These are phyloP conservation scores for Tamias sibiricus DNA, from an alignment of 2,113 vertebrate species.

Conservation along the genomic window DNA sequence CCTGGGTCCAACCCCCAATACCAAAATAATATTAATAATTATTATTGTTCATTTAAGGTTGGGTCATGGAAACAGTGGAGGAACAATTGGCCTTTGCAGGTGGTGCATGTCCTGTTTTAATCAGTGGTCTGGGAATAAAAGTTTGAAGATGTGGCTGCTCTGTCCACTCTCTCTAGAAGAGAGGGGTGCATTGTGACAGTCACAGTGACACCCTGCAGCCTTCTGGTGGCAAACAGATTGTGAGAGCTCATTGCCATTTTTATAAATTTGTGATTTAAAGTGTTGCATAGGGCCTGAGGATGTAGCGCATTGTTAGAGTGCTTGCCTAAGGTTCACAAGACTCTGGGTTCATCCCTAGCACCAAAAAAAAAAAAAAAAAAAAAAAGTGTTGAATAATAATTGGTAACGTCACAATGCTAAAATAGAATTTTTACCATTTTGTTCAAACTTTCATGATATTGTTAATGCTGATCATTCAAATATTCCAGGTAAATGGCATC, in stretches of 20 bases:
- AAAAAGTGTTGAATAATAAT: background rate
- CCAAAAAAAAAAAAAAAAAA: too few species aligned
- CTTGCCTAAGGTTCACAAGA: background rate
- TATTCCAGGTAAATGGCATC: background rate
- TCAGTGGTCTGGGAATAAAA: background rate
- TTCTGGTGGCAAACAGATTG: background rate
- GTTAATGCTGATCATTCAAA: background rate
- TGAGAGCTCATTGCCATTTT: background rate
- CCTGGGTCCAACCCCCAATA: too few species aligned
- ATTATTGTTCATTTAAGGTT: background rate
- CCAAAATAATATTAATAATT: background rate
- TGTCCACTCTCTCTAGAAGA: rapidly evolving
- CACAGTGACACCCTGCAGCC: rapidly evolving
- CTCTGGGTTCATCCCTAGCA: background rate
- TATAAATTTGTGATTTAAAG: background rate
- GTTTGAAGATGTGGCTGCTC: background rate
- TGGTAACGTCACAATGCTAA: background rate
- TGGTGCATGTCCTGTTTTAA: background rate
- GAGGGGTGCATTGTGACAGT: background rate
- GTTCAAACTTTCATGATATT: background rate
- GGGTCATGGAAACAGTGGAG: background rate
- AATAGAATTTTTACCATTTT: background rate
- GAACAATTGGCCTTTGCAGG: background rate
- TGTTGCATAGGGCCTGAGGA: background rate
- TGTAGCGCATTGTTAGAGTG: background rate